Conservation (phyloP, 2,797 vertebrate species). For the Decapterus maruadsi region DNA sequence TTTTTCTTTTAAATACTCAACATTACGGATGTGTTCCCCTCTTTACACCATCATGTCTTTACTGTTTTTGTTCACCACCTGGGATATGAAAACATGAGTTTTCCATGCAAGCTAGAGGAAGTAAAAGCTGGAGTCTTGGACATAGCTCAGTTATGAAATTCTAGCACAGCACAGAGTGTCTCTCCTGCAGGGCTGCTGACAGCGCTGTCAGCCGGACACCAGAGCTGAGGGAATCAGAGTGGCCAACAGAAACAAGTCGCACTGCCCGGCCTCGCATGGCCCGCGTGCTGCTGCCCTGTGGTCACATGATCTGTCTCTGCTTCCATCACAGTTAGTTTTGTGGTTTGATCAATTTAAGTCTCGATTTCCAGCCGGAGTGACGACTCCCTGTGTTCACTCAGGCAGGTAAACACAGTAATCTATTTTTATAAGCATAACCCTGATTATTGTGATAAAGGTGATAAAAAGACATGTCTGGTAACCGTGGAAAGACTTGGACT, state of each 20-base stretch:
- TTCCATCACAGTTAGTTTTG: not conserved
- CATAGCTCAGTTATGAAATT: constrained; percentile 1
- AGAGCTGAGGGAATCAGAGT: not conserved
- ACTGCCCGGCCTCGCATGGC: too few relatives aligned
- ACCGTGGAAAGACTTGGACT: constrained; percentile 68
- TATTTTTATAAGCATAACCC: not conserved
- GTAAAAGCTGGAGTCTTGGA: not conserved
- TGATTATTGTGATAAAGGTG: constrained; percentile 1
- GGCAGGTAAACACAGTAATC: not conserved
- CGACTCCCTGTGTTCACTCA: not conserved
- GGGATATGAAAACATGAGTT: not conserved
- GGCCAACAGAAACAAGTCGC: not conserved
- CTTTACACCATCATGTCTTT: not conserved
- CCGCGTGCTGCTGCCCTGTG: not conserved
- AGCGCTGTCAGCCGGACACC: not conserved
- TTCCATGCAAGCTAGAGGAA: not conserved
- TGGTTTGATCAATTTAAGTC: too few relatives aligned
- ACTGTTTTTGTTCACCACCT: not conserved
- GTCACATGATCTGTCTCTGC: not conserved
- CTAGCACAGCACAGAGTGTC: not conserved
- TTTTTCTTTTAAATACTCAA: not conserved
- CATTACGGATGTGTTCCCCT: not conserved
- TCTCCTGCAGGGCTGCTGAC: constrained; percentile 3
- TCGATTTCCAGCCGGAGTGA: too few relatives aligned
- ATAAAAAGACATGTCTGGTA: constrained; percentile 12